A percentile compares a stretch with the other conserved stretches of the same genome.
phyloP scores from a whole-genome alignment of 2,888 invertebrate genomes.

The Drosophila anomelani region DNA sequence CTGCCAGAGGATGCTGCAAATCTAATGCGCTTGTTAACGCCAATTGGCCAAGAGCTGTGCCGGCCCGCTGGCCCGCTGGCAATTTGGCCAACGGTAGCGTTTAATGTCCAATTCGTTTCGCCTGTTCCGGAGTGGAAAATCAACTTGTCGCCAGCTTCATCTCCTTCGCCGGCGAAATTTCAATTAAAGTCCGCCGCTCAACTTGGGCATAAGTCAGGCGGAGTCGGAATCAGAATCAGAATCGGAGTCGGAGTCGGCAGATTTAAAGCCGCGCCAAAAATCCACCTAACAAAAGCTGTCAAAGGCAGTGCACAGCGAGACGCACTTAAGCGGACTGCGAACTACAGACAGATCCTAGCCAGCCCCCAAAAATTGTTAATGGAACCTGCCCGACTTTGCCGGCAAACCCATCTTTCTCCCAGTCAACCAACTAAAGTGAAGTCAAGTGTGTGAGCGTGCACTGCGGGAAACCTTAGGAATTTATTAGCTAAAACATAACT shows the following conservation, averaged over 20 bases:
- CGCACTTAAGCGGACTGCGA: conserved; percentile 60
- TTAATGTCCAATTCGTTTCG: conserved; percentile 81
- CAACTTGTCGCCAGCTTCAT: conserved; percentile 71
- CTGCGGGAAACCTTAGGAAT: conserved; percentile 14
- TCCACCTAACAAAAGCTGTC: conserved; percentile 70
- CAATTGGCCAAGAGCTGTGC: conserved; percentile 67
- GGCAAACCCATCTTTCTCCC: conserved; percentile 7
- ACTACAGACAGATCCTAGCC: conserved; percentile 65
- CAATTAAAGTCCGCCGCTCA: conserved; percentile 58
- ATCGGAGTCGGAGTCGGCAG: conserved; percentile 26
- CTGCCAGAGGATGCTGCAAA: conserved; percentile 48
- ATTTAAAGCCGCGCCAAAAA: conserved; percentile 62
- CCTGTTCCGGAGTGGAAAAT: conserved; percentile 69
- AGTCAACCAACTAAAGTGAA: conserved; percentile 42
- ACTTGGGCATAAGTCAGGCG: conserved; percentile 45
- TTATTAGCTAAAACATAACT: background rate
- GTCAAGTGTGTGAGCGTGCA: conserved; percentile 60
- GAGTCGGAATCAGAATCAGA: conserved; percentile 19
- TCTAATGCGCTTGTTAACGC: conserved; percentile 81
- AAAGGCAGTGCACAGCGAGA: conserved; percentile 58
- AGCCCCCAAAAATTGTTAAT: conserved; percentile 73
- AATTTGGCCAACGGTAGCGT: conserved; percentile 82
- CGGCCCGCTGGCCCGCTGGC: conserved; percentile 47
- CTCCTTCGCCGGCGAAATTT: conserved; percentile 56
- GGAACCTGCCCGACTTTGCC: conserved; percentile 48